These are phyloP conservation scores for Danaus chrysippus DNA, from an alignment of 2,888 invertebrate genomes.

Conservation along the genomic window DNA sequence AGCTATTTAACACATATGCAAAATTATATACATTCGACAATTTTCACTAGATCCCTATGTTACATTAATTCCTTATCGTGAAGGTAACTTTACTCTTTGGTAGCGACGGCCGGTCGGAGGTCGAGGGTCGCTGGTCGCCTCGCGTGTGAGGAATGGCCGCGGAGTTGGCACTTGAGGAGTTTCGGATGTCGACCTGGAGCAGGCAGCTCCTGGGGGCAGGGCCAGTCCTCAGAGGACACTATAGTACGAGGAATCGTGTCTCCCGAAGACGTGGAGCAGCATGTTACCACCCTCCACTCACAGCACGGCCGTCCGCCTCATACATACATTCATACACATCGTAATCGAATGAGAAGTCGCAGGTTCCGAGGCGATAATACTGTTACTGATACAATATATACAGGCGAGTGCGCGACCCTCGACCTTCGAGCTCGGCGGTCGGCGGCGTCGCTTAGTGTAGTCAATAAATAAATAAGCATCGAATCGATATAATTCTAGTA, in stretches of 20 bases:
- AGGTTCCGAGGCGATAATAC: slow-evolving; percentile 42
- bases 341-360: slow-evolving; percentile 14
- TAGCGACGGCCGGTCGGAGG: slow-evolving; percentile 58
- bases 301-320: not conserved
- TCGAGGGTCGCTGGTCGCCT: slow-evolving; percentile 12
- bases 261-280: slow-evolving; percentile 64
- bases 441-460: slow-evolving; percentile 45
- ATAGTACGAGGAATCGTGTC: slow-evolving; percentile 62
- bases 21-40: slow-evolving; percentile 66
- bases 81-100: slow-evolving; percentile 78
- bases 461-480: slow-evolving; percentile 70
- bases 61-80: slow-evolving; percentile 68
- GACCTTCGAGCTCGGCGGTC: slow-evolving; percentile 41
- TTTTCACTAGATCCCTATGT: slow-evolving; percentile 64
- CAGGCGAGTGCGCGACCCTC: slow-evolving; percentile 25
- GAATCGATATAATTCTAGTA: slow-evolving; percentile 63
- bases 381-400: slow-evolving; percentile 59
- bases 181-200: slow-evolving; percentile 36
- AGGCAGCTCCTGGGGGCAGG: too few species aligned
- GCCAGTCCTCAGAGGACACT: slow-evolving; percentile 34
- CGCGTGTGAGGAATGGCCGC: slow-evolving; percentile 48
- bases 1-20: slow-evolving; percentile 47
- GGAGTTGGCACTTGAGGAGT: slow-evolving; percentile 69
- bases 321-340: slow-evolving; percentile 15
- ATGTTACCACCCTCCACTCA: slow-evolving; percentile 26